These are phyloP conservation scores for Ophion slaviceki DNA, from an alignment of 2,888 invertebrate species.

Conservation along the genomic window DNA sequence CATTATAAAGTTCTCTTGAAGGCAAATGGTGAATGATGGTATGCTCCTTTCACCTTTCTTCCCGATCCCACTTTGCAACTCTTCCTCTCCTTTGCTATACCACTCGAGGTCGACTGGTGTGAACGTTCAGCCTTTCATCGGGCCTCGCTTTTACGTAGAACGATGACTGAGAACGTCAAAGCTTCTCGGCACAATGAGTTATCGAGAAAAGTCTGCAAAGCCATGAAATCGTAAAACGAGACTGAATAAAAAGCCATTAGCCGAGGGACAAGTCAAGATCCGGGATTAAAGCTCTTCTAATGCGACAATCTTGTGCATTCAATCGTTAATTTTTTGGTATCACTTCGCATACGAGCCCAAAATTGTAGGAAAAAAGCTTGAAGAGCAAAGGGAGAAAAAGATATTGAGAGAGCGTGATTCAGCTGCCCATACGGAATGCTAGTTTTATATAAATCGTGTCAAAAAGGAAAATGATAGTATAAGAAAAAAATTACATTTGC, in stretches of 20 bases:
- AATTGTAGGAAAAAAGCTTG: too few species aligned
- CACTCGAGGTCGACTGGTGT: neutral
- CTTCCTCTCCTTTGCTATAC: slow-evolving; percentile 20
- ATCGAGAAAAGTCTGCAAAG: neutral
- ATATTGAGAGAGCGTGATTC: too few species aligned
- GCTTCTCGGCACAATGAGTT: neutral
- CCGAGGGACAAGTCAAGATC: too few species aligned
- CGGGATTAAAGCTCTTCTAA: too few species aligned
- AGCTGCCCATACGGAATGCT: too few species aligned
- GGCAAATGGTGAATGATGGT: slow-evolving; percentile 50
- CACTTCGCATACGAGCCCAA: too few species aligned
- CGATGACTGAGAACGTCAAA: neutral
- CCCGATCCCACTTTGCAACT: neutral
- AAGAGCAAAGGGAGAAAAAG: too few species aligned
- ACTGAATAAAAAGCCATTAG: slow-evolving; percentile 2
- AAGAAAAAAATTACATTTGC: too few species aligned
- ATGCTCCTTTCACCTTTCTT: slow-evolving; percentile 6
- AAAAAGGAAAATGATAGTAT: too few species aligned
- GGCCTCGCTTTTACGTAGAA: neutral
- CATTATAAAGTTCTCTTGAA: slow-evolving; percentile 73
- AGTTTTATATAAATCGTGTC: too few species aligned
- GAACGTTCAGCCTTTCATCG: neutral
- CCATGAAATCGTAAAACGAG: neutral
- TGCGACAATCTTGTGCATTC: too few species aligned
- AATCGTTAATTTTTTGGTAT: too few species aligned